phyloP scores from a whole-genome alignment of 1,140 invertebrate genomes.

The Tetramorium alpestre region DNA sequence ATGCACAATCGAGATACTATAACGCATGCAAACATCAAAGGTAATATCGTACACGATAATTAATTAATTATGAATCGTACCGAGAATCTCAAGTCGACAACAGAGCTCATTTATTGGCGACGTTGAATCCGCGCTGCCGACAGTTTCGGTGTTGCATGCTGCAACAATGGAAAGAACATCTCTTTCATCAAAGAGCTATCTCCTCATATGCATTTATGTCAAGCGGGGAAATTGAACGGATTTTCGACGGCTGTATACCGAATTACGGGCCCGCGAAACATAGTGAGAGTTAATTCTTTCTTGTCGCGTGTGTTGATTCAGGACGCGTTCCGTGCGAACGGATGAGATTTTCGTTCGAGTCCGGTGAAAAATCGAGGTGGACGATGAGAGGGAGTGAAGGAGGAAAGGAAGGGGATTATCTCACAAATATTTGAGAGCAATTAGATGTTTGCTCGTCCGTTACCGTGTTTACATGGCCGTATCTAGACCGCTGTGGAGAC shows the following conservation, averaged over 20 bases:
- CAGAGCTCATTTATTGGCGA: constrained; percentile 79
- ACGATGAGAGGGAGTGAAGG: constrained; percentile 42
- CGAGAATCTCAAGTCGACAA: constrained; percentile 79
- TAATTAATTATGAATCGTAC: constrained; percentile 75
- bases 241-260: neutral
- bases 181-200: neutral
- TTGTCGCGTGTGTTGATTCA: constrained; percentile 21
- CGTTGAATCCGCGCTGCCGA: constrained; percentile 66
- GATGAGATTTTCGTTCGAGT: constrained; percentile 17
- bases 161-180: constrained; percentile 77
- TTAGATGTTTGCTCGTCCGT: constrained; percentile 82
- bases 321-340: constrained; percentile 8
- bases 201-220: neutral
- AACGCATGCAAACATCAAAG: constrained; percentile 30
- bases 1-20: constrained; percentile 27
- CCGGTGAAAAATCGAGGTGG: constrained; percentile 67
- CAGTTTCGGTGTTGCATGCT: constrained; percentile 77
- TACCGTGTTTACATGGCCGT: constrained; percentile 80
- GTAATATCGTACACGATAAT: constrained; percentile 51
- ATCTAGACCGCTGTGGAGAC: constrained; percentile 76
- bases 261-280: neutral
- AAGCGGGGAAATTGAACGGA: neutral
- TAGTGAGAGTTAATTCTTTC: neutral
- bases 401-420: constrained; percentile 76
- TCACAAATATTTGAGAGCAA: constrained; percentile 83